Evolutionary conservation across 2,888 invertebrate species (phyloP).

Genomic region (Stenodera caucasica): DNA sequence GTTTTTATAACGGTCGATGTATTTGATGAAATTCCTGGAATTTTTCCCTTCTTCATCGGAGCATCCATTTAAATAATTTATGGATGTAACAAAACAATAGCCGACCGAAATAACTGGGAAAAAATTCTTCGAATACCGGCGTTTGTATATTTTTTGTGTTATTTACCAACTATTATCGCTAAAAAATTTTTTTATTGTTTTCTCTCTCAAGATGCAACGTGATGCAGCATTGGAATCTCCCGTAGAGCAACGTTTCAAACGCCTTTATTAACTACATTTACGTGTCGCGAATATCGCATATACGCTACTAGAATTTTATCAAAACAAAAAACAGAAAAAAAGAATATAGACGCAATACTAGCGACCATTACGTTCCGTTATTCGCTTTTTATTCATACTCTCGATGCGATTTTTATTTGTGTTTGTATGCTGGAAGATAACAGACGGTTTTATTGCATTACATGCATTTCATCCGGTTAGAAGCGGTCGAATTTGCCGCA

Average conservation of each 20-base stretch:
- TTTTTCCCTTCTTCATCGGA: not conserved
- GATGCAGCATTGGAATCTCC: conserved; percentile 30
- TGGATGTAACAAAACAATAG: conserved; percentile 1
- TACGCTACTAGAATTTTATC: conserved; percentile 22
- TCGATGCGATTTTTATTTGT: not conserved
- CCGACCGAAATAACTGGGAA: not conserved
- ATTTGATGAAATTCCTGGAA: not conserved
- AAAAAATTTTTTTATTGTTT: too few relatives aligned
- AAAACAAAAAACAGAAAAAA: not conserved
- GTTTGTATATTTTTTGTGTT: not conserved
- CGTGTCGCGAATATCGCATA: conserved; percentile 24
- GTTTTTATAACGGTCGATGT: not conserved
- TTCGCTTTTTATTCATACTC: not conserved
- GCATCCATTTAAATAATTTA: conserved; percentile 5
- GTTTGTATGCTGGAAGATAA: not conserved
- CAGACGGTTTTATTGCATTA: not conserved
- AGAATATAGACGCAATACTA: not conserved
- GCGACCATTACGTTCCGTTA: not conserved
- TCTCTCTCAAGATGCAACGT: conserved; percentile 14
- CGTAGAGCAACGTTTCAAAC: conserved; percentile 15
- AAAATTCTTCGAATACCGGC: not conserved
- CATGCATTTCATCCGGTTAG: not conserved
- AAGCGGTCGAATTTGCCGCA: conserved; percentile 1
- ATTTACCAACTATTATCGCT: too few relatives aligned
- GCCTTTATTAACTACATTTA: conserved; percentile 22